Evolutionary conservation across 2,113 vertebrate species (phyloP).

Genomic region (western clawed frog (Xenopus tropicalis)): UCB_Xtro_10.0 CM004450.2:81177501-81178000

Average conservation of each 20-base stretch:
- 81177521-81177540: background rate
- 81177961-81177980: slow-evolving; percentile 1
- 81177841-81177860: background rate
- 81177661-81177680: background rate
- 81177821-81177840: slow-evolving; percentile 3
- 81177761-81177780: background rate
- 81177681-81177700: background rate
- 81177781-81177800: background rate
- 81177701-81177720: background rate
- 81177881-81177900: background rate
- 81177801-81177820: background rate
- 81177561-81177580: background rate
- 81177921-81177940: background rate
- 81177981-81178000: background rate
- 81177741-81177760: background rate
- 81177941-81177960: background rate
- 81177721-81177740: background rate
- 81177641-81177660: background rate
- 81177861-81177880: background rate
- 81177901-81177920: background rate
- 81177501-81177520: background rate
- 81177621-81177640: background rate
- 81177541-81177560: background rate
- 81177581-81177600: background rate
- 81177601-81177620: background rate